These are phyloP conservation scores for Pseudorhombus dupliciocellatus DNA, from an alignment of 2,113 vertebrate genomes.

Conservation along the genomic window DNA sequence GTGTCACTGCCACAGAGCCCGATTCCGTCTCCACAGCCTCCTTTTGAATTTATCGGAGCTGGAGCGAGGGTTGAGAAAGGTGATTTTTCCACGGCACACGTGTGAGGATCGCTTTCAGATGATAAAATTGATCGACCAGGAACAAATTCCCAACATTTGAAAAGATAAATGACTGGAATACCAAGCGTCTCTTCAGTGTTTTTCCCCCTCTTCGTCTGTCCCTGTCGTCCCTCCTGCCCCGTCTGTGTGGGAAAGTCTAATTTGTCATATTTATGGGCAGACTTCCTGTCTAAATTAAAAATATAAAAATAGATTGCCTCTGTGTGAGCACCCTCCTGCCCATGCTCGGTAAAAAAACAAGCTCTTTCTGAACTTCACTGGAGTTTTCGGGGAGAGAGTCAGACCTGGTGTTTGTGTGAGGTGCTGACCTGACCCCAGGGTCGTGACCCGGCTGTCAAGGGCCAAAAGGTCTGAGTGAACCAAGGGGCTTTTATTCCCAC, in stretches of 20 bases:
- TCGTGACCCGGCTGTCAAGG: constrained; percentile 8
- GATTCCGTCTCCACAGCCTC: constrained; percentile 12
- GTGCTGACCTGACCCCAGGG: constrained; percentile 46
- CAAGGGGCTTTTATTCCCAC: constrained; percentile 42
- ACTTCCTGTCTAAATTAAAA: constrained; percentile 58
- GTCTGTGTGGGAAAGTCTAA: constrained; percentile 53
- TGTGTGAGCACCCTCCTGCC: not conserved
- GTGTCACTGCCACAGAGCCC: constrained; percentile 55
- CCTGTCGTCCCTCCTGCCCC: not conserved
- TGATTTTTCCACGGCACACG: constrained; percentile 36
- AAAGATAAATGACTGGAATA: constrained; percentile 14
- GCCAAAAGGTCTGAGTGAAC: constrained; percentile 55
- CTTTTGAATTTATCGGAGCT: constrained; percentile 34
- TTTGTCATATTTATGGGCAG: constrained; percentile 51
- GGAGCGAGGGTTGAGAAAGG: constrained; percentile 16
- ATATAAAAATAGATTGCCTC: constrained; percentile 4
- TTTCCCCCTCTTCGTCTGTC: constrained; percentile 15
- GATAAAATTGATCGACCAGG: constrained; percentile 14
- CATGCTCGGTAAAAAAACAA: not conserved
- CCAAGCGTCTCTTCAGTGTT: not conserved
- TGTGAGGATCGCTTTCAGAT: constrained; percentile 37
- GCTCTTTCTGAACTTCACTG: not conserved
- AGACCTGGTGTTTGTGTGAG: constrained; percentile 30
- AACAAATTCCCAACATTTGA: constrained; percentile 8
- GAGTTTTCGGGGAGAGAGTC: constrained; percentile 5